Conservation (phyloP, 2,888 invertebrate genomes). For the Trissoscelio sp. region DNA sequence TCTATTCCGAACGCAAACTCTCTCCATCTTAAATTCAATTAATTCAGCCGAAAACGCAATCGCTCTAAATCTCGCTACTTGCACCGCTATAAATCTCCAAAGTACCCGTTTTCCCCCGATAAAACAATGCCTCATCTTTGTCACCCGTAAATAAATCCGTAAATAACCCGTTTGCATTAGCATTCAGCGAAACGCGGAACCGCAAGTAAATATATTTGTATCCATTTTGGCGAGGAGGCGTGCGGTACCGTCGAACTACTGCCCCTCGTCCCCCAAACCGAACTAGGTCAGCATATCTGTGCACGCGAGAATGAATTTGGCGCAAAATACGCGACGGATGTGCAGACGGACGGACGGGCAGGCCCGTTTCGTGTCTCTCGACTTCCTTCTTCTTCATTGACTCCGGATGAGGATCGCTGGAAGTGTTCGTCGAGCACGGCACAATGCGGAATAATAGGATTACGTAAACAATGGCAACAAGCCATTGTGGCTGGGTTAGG, state of each 20-base stretch:
- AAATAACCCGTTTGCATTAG: slow-evolving; percentile 51
- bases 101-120: slow-evolving; percentile 16
- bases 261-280: neutral
- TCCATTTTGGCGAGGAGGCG: slow-evolving; percentile 37
- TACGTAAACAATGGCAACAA: slow-evolving; percentile 83
- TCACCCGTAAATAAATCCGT: slow-evolving; percentile 57
- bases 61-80: slow-evolving; percentile 36
- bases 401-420: slow-evolving; percentile 79
- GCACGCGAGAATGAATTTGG: slow-evolving; percentile 66
- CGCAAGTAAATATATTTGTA: slow-evolving; percentile 56
- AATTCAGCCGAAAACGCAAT: slow-evolving; percentile 35
- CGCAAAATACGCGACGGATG: slow-evolving; percentile 65
- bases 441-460: slow-evolving; percentile 83
- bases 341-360: slow-evolving; percentile 47
- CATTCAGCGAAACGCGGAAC: slow-evolving; percentile 39
- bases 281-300: slow-evolving; percentile 51
- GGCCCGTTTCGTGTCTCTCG: slow-evolving; percentile 65
- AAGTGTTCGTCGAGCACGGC: slow-evolving; percentile 78
- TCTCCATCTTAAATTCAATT: slow-evolving; percentile 53
- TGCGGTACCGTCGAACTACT: slow-evolving; percentile 1
- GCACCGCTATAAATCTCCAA: slow-evolving; percentile 32
- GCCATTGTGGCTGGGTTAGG: slow-evolving; percentile 78
- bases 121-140: slow-evolving; percentile 63
- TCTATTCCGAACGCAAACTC: slow-evolving; percentile 13
- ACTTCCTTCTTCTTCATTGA: slow-evolving; percentile 70